Evolutionary conservation across 2,113 vertebrate genomes (phyloP), one percentile per base, ranked within the genome.

Genomic region (Paratilapia polleni): DNA sequence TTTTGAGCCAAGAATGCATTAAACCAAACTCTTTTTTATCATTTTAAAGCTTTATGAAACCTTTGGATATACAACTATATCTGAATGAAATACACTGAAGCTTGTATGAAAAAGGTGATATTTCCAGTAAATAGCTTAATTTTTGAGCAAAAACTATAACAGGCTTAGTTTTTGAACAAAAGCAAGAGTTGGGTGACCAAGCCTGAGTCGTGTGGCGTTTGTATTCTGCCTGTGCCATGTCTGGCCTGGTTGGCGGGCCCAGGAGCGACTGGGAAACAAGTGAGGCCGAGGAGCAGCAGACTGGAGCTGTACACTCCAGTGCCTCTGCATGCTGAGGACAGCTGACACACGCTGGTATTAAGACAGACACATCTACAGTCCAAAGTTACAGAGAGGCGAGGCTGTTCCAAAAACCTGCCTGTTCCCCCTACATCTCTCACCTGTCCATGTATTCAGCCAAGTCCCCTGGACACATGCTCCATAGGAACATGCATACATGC

Each of bases 281-380:
- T 26, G 76, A 80, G 84, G 79, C 93, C 64, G 52, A 79, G 89
- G 86, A 90, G 87, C 80, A 59, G 91, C 96, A 96, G 96, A 95
- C 96, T 95, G 95, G 93, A 91, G 92, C 91, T 95, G 95, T 91
- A 95, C 96, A 95, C 95, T 94, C 85, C 92, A 94, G 49, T 95
- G 96, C 90, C 62, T 94, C 93, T 82, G 91, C 95, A 93, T 85
- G 94, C 94, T 95, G 96, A 92, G 94, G 93, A 87, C 95, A 96
- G 94, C 89, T 95, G 96, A 96, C 95, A 85, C 93, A 92, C 78
- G 91, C 94, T 92, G 94, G 85, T 93, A 92, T 90, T 85, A 92
- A 95, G 94, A 94, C 94, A 94, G 91, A 91, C 93, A 90, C 93
- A 86, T 91, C 91, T 81, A 93, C 87, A 84, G 90, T 92, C 92